Percentiles rank a stretch among this genome's conserved stretches.
phyloP scores from a whole-genome alignment of 1,140 invertebrate species.

The Euwallacea similis region DNA sequence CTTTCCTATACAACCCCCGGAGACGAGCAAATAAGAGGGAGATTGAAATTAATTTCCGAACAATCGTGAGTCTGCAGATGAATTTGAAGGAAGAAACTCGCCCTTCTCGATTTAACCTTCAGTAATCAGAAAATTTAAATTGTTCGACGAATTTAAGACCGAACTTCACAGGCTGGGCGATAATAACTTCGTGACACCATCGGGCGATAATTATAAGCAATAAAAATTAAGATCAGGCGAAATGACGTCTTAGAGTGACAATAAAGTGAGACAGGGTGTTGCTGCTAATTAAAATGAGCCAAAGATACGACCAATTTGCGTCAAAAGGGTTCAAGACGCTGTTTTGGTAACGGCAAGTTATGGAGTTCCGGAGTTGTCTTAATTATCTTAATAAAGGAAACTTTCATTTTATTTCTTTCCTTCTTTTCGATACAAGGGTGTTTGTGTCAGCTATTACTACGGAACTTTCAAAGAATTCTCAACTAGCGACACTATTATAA shows the following conservation, averaged over 20 bases:
- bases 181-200: constrained; percentile 36
- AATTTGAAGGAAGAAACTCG: too few species aligned
- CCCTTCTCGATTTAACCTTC: too few species aligned
- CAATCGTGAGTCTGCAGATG: neutral
- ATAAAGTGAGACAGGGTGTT: constrained; percentile 37
- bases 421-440: constrained; percentile 15
- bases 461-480: neutral
- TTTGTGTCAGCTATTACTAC: constrained; percentile 1
- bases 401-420: constrained; percentile 17
- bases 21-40: constrained; percentile 1
- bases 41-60: constrained; percentile 11
- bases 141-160: constrained; percentile 27
- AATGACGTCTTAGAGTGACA: constrained; percentile 38
- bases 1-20: constrained; percentile 24
- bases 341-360: constrained; percentile 29
- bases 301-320: constrained; percentile 38
- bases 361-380: constrained; percentile 27
- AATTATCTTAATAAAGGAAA: constrained; percentile 32
- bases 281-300: constrained; percentile 37
- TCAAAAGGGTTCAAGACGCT: constrained; percentile 36
- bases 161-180: constrained; percentile 26
- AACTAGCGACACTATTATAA: neutral
- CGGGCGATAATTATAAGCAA: constrained; percentile 38
- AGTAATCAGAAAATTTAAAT: constrained; percentile 28
- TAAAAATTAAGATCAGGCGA: constrained; percentile 38